Percentiles rank a stretch among this genome's conserved stretches.
phyloP scores from a whole-genome alignment of 35 echinoderm and acorn worm species.

The Eucidaris tribuloides region DNA sequence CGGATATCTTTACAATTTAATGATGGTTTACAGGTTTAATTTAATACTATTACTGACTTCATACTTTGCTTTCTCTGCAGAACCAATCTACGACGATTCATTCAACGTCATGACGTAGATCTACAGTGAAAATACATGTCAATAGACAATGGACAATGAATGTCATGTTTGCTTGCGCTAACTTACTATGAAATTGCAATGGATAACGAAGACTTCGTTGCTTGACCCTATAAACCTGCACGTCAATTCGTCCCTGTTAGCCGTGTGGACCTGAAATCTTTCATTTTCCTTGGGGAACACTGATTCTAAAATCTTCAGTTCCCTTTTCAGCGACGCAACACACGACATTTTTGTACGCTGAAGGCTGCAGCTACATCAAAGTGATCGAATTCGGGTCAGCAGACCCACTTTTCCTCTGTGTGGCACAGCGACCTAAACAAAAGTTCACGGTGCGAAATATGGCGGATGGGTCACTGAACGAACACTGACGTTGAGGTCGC shows the following conservation, averaged over 20 bases:
- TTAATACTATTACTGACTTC: too few relatives aligned
- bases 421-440: constrained; percentile 17
- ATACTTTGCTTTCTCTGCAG: too few relatives aligned
- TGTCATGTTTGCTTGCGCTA: too few relatives aligned
- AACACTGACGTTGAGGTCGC: too few relatives aligned
- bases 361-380: neutral
- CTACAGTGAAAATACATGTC: too few relatives aligned
- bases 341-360: constrained; percentile 94
- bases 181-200: constrained; percentile 99
- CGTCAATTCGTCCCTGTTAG: constrained; percentile 95
- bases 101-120: too few relatives aligned
- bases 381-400: neutral
- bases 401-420: neutral
- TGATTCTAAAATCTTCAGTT: constrained; percentile 88
- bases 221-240: constrained; percentile 95
- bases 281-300: constrained; percentile 89
- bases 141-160: too few relatives aligned
- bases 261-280: constrained; percentile 86
- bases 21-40: too few relatives aligned
- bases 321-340: constrained; percentile 89
- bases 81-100: too few relatives aligned
- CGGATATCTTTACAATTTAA: too few relatives aligned
- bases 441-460: constrained; percentile 41
- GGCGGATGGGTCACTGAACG: too few relatives aligned
- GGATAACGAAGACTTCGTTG: constrained; percentile 91